Evolutionary conservation across 2,888 invertebrate species (phyloP).

Genomic region (Epirrita christyi): DNA sequence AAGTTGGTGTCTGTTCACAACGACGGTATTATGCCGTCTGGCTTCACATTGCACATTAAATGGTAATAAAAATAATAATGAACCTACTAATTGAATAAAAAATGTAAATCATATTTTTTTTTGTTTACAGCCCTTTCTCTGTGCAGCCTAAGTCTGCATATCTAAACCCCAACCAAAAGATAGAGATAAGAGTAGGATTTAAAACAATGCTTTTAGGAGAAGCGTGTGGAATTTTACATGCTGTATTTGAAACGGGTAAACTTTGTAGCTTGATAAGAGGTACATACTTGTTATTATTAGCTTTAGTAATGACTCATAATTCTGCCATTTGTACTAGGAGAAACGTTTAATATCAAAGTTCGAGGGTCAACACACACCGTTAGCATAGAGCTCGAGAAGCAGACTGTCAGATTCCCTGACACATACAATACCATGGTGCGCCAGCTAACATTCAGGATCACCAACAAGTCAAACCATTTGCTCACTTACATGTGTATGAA

Average conservation of each 20-base stretch:
- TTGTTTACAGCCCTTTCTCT: conserved; percentile 75
- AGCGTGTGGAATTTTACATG: conserved; percentile 58
- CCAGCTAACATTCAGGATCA: conserved; percentile 76
- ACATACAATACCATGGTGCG: conserved; percentile 85
- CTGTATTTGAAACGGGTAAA: conserved; percentile 70
- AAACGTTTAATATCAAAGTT: conserved; percentile 74
- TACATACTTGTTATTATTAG: too few relatives aligned
- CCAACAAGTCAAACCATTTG: conserved; percentile 81
- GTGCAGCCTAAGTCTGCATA: conserved; percentile 80
- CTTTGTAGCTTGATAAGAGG: too few relatives aligned
- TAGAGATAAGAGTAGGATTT: conserved; percentile 79
- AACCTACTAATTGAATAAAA: background rate
- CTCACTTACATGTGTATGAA: conserved; percentile 85
- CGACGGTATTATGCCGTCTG: conserved; percentile 59
- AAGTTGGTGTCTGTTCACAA: conserved; percentile 57
- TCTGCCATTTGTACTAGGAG: conserved; percentile 62
- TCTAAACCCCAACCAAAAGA: conserved; percentile 73
- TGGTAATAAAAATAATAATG: conserved; percentile 51
- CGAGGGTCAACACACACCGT: conserved; percentile 74
- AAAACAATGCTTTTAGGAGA: conserved; percentile 76
- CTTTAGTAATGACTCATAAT: background rate
- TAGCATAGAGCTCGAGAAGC: conserved; percentile 77
- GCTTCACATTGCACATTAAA: conserved; percentile 64
- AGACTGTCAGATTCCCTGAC: conserved; percentile 79
- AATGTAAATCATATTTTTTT: background rate